Evolutionary conservation across 2,113 vertebrate genomes (phyloP), one percentile per base, ranked within the genome.

Genomic region (Rutilus rutilus): DNA sequence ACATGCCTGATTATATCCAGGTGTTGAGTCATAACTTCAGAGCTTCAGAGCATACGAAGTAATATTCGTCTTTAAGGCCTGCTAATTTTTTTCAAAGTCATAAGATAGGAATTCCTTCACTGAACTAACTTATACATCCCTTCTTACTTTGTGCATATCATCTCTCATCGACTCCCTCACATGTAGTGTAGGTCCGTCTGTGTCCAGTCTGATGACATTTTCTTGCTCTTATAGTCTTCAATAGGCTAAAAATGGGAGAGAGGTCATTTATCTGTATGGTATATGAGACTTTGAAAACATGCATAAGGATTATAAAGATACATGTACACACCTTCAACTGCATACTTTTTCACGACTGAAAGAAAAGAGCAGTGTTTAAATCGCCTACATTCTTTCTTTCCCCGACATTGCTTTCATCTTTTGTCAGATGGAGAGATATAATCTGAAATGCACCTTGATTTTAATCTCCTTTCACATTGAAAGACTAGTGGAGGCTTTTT

Each of bases 1-100:
- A 85, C 82, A 89, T 78, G 84, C 77, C 62, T 85, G 86, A 90
- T 88, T 86, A 88, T 88, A 88, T 89, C 82, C 88, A 90, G 86
- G 88, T 86, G 87, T 90, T 89, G 89, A 86, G 86, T 88, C 85
- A 88, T 82, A 89, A 84, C 77, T 85, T 82, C 84, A 86, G 85
- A 87, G 84, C 82, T 78, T 85, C 73, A 60, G 69, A 50, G 77
- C 74, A 83, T 82, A 84, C n/a, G 25, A 30, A 52, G 47, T 64
- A 75, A 59, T 64, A 54, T 69, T 76, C 57, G 33, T 73, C 82
- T 79, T 86, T 69, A 79, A 88, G 57, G 73, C 71, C 57, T 52
- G 64, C 75, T 78, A 69, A 82, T 83, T 78, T 33, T 82, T 42
- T 85, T 78, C 62, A 85, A 64, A 85, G 27, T n/a, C 47, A 59